Percentiles rank a stretch among this genome's conserved stretches.
These are phyloP conservation scores for Philotrypesis tridentata DNA, from an alignment of 1,140 invertebrate species.

Conservation along the genomic window DNA sequence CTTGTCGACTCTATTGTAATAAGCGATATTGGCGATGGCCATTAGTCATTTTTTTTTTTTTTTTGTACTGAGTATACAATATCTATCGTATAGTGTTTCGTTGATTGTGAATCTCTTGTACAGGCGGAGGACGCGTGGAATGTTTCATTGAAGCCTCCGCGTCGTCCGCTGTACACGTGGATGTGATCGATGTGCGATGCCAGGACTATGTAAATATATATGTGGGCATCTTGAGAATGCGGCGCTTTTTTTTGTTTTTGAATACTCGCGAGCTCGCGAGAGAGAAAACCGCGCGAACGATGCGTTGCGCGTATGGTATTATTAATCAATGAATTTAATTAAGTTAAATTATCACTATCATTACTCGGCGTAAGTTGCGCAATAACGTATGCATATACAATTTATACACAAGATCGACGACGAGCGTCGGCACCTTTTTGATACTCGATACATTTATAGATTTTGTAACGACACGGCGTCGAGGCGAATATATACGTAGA, in stretches of 20 bases:
- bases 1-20: too few species aligned
- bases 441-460: slow-evolving; percentile 66
- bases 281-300: not conserved
- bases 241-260: slow-evolving; percentile 3
- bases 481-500: slow-evolving; percentile 65
- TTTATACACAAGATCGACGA: slow-evolving; percentile 49
- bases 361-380: too few species aligned
- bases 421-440: slow-evolving; percentile 60
- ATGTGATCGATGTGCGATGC: slow-evolving; percentile 1
- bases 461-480: too few species aligned
- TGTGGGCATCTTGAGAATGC: slow-evolving; percentile 26
- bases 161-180: not conserved
- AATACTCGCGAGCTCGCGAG: slow-evolving; percentile 25
- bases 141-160: slow-evolving; percentile 26
- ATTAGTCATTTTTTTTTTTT: slow-evolving; percentile 1
- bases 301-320: not conserved
- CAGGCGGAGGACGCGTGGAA: slow-evolving; percentile 2
- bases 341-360: too few species aligned
- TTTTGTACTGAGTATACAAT: not conserved
- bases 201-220: slow-evolving; percentile 27
- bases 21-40: too few species aligned
- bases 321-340: too few species aligned
- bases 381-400: too few species aligned
- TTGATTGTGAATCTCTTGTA: slow-evolving; percentile 8
- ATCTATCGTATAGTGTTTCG: not conserved